Conservation (phyloP, 2,113 vertebrate species). For the Mormoops blainvillei region DNA sequence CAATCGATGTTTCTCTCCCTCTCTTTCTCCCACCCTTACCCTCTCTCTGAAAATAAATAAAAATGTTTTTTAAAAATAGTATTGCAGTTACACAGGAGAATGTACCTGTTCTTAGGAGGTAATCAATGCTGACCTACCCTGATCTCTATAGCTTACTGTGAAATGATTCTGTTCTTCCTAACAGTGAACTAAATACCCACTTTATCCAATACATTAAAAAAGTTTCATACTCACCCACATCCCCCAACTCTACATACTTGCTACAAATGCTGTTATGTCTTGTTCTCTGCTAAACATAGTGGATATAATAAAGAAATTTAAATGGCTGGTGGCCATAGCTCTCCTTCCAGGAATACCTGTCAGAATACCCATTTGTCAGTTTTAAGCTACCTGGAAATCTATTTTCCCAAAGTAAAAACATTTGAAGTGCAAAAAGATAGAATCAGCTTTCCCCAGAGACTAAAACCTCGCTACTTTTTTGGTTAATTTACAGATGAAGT, state of each 20-base stretch:
- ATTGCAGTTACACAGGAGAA: not conserved
- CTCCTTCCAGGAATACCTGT: not conserved
- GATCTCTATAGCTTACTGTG: not conserved
- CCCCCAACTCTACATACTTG: not conserved
- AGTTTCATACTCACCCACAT: not conserved
- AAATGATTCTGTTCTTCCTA: not conserved
- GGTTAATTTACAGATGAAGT: not conserved
- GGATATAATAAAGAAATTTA: not conserved
- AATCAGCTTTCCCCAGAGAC: not conserved
- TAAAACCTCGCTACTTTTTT: not conserved
- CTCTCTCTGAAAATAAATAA: no score
- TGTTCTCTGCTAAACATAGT: not conserved
- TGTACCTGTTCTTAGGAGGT: not conserved
- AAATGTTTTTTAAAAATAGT: not conserved
- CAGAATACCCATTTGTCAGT: conserved; percentile 19
- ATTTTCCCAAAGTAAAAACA: conserved; percentile 22
- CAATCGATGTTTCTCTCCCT: no score
- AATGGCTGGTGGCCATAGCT: not conserved
- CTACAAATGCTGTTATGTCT: not conserved
- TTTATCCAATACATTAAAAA: not conserved
- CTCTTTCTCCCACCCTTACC: no score
- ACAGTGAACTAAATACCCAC: not conserved
- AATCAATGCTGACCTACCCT: not conserved
- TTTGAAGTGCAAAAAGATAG: not conserved
- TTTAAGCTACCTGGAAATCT: conserved; percentile 14